A percentile compares a stretch with the other conserved stretches of the same genome.
Evolutionary conservation across 2,797 vertebrate species (phyloP).

Genomic region (Siniperca scherzeri): DNA sequence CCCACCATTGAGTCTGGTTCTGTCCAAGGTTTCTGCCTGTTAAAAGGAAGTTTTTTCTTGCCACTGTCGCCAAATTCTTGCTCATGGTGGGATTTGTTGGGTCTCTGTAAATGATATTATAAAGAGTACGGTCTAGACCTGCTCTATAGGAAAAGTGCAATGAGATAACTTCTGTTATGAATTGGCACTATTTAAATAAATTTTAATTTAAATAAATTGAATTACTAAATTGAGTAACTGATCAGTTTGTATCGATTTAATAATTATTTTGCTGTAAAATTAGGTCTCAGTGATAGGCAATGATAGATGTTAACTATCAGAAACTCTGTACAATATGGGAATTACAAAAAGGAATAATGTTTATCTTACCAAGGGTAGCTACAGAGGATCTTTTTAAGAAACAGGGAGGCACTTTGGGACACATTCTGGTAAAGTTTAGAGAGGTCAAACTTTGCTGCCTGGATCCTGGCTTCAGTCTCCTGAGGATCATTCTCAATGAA

Average conservation of each 20-base stretch:
- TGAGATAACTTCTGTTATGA: no score
- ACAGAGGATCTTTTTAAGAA: constrained; percentile 96
- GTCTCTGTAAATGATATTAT: no score
- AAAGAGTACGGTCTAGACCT: no score
- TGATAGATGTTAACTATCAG: no score
- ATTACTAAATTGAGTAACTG: neutral
- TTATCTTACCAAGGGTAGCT: constrained; percentile 94
- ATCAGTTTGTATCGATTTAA: neutral
- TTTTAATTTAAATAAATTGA: no score
- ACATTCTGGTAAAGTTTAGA: constrained; percentile 98
- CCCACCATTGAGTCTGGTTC: no score
- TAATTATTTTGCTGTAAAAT: constrained; percentile 1
- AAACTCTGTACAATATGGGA: neutral
- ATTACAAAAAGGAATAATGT: neutral
- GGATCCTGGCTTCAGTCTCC: constrained; percentile 94
- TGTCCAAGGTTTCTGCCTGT: no score
- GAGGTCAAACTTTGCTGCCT: constrained; percentile 94
- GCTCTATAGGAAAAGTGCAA: no score
- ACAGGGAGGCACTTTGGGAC: constrained; percentile 97
- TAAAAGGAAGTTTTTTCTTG: no score
- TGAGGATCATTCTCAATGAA: constrained; percentile 91
- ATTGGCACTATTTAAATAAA: no score
- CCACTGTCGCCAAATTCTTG: no score
- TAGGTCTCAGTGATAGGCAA: neutral
- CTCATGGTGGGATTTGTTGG: no score